A percentile compares a stretch with the other conserved stretches of the same genome.
phyloP scores from a whole-genome alignment of 2,888 invertebrate genomes.

The Amblyteles armatorius region DNA sequence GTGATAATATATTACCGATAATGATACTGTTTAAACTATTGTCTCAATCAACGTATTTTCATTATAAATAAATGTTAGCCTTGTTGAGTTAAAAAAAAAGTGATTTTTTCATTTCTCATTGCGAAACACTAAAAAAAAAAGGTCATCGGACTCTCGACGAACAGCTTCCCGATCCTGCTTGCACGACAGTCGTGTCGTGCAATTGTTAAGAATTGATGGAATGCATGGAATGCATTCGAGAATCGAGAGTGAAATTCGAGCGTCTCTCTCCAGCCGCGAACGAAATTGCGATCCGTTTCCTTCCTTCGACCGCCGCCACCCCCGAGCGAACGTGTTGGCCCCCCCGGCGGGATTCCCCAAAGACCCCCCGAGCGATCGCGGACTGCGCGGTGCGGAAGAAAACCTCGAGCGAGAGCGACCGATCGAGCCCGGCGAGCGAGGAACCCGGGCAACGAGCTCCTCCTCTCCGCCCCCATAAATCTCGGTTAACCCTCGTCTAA shows the following conservation, averaged over 20 bases:
- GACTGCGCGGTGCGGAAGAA: conserved; percentile 6
- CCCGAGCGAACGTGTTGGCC: conserved; percentile 22
- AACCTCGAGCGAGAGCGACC: conserved; percentile 40
- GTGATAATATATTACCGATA: conserved; percentile 84
- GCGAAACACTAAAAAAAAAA: conserved; percentile 24
- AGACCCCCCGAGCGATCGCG: conserved; percentile 35
- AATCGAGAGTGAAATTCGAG: conserved; percentile 38
- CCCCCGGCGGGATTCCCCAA: conserved; percentile 49
- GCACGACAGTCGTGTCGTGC: conserved; percentile 38
- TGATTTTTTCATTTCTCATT: conserved; percentile 68
- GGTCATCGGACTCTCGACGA: conserved; percentile 67
- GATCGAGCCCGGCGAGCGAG: conserved; percentile 39
- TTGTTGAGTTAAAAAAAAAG: conserved; percentile 83
- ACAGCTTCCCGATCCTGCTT: conserved; percentile 61
- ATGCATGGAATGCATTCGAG: background rate
- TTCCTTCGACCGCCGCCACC: conserved; percentile 35
- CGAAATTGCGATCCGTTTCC: conserved; percentile 62
- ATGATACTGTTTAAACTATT: conserved; percentile 85
- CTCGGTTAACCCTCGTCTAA: conserved; percentile 84
- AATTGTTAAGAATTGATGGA: background rate
- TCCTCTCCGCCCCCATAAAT: conserved; percentile 78
- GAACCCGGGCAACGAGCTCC: conserved; percentile 28
- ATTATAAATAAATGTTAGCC: conserved; percentile 85
- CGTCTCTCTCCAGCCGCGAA: conserved; percentile 22
- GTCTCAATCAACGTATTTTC: conserved; percentile 85